phyloP scores from a whole-genome alignment of 2,113 vertebrate genomes.

The Chinchilla lanigera region DNA sequence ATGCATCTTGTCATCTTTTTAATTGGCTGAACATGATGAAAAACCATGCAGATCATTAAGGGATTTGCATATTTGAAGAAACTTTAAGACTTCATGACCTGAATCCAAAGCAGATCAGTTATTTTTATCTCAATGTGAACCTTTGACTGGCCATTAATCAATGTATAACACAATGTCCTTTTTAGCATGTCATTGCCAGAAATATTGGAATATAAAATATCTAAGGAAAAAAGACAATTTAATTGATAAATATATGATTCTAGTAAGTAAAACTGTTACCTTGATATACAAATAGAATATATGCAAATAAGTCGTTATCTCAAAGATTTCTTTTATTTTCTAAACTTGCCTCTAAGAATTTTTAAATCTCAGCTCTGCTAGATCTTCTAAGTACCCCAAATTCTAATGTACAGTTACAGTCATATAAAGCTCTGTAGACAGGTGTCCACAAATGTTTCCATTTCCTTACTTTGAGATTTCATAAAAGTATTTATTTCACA shows the following conservation, averaged over 20 bases:
- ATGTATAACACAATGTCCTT: background rate
- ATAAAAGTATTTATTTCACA: background rate
- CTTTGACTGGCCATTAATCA: background rate
- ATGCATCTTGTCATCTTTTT: background rate
- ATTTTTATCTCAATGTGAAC: background rate
- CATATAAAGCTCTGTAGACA: background rate
- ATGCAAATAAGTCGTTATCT: background rate
- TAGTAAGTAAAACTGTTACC: background rate
- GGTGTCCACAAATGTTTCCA: background rate
- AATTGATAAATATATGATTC: background rate
- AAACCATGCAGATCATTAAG: background rate
- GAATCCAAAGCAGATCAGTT: background rate
- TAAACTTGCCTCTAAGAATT: background rate
- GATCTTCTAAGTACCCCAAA: background rate
- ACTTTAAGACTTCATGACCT: background rate
- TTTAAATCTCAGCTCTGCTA: background rate
- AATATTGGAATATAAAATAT: slow-evolving; percentile 26
- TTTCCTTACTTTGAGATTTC: background rate
- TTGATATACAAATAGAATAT: background rate
- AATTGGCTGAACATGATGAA: background rate
- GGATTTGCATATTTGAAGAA: background rate
- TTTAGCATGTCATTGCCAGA: background rate
- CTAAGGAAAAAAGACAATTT: background rate
- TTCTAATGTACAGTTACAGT: slow-evolving; percentile 33
- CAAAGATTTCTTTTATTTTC: background rate